Base-by-base conservation (phyloP, 2,113 vertebrate species). In the Heterotilapia buettikoferi region DNA sequence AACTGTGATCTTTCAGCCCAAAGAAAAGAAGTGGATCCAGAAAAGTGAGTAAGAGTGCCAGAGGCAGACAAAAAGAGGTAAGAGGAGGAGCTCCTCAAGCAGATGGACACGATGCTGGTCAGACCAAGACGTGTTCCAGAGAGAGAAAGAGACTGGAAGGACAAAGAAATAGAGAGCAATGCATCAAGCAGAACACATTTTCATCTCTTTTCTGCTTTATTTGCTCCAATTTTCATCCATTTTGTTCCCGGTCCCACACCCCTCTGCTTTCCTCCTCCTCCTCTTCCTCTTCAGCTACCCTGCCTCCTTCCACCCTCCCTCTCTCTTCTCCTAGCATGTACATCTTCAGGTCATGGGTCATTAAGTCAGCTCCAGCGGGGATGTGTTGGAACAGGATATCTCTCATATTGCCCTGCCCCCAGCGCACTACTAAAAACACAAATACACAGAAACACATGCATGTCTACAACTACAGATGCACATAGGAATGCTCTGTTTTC, bases 321-420 rank as follows among this genome's bases (percentile, higher is more conserved):
- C 66, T 61, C 84, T 82, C 82, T 86, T 91, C 84, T 90, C 29
- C 84, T 83, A 43, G 90, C 91, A 90, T 94, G 93, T 92, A 93
- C 92, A 91, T 95, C 94, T 94, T 94, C 90, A 92, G 94, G 94
- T 94, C 95, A 96, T 85, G 92, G 94, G 94, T 96, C 95, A 95
- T 95, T 96, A 96, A 94, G 93, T 95, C 88, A 88, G 92, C 90
- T 94, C 93, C 93, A 93, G 93, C 86, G 93, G 94, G 94, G 90
- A 92, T 93, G 92, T 93, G 93, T 94, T 90, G 88, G 93, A 94
- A 94, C 92, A 94, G 93, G 94, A 95, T 94, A 93, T 93, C 86
- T 90, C 91, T 93, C 95, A 93, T 89, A 90, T 66, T 90, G 84
- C 92, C 93, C 92, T 91, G 86, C 91, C 92, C 92, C 92, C 93